A percentile compares a stretch with the other conserved stretches of the same genome.
Evolutionary conservation across 2,113 vertebrate species (phyloP).

Genomic region (Micronycteris hirsuta): DNA sequence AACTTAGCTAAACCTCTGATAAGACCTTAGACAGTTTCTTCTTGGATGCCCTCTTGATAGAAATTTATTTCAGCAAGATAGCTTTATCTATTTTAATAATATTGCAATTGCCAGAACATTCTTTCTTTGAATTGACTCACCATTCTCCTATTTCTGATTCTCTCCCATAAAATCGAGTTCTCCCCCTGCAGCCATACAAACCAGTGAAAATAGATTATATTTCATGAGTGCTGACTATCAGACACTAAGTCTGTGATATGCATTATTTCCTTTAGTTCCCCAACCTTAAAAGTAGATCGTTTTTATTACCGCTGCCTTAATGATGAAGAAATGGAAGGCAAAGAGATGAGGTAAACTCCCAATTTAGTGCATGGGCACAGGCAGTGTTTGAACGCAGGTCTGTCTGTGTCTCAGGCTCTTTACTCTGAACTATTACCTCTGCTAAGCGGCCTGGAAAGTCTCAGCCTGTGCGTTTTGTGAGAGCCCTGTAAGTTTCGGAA

Average conservation of each 20-base stretch:
- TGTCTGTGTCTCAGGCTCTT: neutral
- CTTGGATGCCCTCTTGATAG: neutral
- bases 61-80: slow-evolving; percentile 1
- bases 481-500: neutral
- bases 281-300: neutral
- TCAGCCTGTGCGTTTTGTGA: neutral
- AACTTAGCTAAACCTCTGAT: neutral
- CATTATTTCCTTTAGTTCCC: neutral
- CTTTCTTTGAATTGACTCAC: neutral
- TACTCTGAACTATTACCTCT: neutral
- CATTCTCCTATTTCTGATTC: neutral
- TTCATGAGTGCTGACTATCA: neutral
- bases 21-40: neutral
- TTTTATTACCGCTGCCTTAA: neutral
- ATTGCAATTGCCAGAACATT: neutral
- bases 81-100: neutral
- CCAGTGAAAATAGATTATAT: neutral
- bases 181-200: neutral
- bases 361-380: neutral
- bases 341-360: neutral
- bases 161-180: neutral
- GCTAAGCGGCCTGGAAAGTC: neutral
- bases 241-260: too few species aligned
- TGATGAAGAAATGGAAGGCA: neutral
- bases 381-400: neutral